A percentile compares a stretch with the other conserved stretches of the same genome.
Conservation (phyloP, 2,113 vertebrate species). For the Solea senegalensis region DNA sequence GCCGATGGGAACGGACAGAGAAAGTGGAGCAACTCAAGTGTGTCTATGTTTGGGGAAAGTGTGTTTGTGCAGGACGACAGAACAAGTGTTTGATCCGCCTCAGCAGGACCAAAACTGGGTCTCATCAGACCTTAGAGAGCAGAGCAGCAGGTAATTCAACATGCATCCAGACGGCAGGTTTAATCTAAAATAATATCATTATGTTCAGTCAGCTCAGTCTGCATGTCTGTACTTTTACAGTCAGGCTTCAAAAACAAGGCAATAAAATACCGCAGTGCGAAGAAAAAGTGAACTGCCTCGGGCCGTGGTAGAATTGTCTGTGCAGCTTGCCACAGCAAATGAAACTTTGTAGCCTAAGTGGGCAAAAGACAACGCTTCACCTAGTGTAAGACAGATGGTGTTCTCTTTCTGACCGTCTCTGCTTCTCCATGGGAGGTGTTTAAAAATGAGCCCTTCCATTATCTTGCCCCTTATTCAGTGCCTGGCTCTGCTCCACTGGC, state of each 20-base stretch:
- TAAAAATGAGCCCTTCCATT: conserved; percentile 54
- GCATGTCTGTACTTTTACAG: conserved; percentile 57
- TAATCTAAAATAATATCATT: conserved; percentile 54
- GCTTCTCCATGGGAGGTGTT: conserved; percentile 62
- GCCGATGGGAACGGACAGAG: conserved; percentile 74
- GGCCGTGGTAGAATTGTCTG: conserved; percentile 44
- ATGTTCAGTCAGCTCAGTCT: neutral
- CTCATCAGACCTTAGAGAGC: conserved; percentile 44
- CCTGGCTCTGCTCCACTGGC: conserved; percentile 69
- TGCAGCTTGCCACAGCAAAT: conserved; percentile 49
- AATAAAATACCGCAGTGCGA: conserved; percentile 61
- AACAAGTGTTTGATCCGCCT: conserved; percentile 47
- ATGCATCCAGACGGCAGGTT: conserved; percentile 29
- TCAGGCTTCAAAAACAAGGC: conserved; percentile 62
- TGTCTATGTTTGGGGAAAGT: conserved; percentile 60
- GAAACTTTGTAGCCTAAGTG: conserved; percentile 57
- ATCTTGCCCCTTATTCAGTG: conserved; percentile 62
- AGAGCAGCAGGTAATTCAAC: conserved; percentile 48
- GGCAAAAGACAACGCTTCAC: conserved; percentile 56
- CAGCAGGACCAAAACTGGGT: conserved; percentile 55
- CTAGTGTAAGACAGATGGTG: conserved; percentile 67
- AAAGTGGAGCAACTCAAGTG: conserved; percentile 69
- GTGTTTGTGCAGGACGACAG: conserved; percentile 43
- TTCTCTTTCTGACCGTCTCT: conserved; percentile 49
- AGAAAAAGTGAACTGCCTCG: conserved; percentile 60